These are phyloP conservation scores for Clavelina lepadiformis DNA, from an alignment of 23 tunicate species.

Conservation along the genomic window DNA sequence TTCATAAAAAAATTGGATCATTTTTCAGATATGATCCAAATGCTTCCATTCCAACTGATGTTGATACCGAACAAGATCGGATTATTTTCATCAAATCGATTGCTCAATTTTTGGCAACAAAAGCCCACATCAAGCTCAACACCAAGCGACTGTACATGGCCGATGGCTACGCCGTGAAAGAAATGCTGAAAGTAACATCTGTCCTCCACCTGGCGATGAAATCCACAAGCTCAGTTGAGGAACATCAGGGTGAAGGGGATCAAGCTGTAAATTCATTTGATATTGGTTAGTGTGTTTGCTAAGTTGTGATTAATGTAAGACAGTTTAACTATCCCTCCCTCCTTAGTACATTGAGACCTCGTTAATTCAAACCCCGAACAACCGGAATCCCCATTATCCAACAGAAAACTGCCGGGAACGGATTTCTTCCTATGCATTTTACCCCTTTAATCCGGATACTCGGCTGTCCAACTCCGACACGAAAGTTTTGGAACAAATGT, in stretches of 20 bases:
- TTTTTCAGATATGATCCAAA: slow-evolving; percentile 76
- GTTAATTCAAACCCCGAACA: no score
- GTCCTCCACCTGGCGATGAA: slow-evolving; percentile 73
- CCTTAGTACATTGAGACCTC: no score
- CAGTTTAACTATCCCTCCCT: no score
- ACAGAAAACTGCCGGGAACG: no score
- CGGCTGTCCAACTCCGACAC: no score
- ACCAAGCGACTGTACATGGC: slow-evolving; percentile 97
- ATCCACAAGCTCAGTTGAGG: slow-evolving; percentile 21
- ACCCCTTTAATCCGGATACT: no score
- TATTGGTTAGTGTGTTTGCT: no score
- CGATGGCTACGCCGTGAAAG: slow-evolving; percentile 98
- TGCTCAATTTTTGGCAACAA: slow-evolving; percentile 88
- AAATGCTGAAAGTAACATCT: slow-evolving; percentile 72
- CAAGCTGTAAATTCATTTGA: slow-evolving; percentile 47
- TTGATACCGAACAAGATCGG: slow-evolving; percentile 96
- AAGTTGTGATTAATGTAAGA: no score
- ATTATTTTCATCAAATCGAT: slow-evolving; percentile 90
- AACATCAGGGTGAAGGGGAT: slow-evolving; percentile 32
- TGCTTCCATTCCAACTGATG: slow-evolving; percentile 69
- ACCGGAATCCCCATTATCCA: no score
- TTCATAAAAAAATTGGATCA: no score
- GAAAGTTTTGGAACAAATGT: no score
- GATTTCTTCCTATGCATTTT: no score
- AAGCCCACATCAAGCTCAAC: slow-evolving; percentile 84